Evolutionary conservation across 2,113 vertebrate genomes (phyloP).

Genomic region (Emydura subglobosa): DNA sequence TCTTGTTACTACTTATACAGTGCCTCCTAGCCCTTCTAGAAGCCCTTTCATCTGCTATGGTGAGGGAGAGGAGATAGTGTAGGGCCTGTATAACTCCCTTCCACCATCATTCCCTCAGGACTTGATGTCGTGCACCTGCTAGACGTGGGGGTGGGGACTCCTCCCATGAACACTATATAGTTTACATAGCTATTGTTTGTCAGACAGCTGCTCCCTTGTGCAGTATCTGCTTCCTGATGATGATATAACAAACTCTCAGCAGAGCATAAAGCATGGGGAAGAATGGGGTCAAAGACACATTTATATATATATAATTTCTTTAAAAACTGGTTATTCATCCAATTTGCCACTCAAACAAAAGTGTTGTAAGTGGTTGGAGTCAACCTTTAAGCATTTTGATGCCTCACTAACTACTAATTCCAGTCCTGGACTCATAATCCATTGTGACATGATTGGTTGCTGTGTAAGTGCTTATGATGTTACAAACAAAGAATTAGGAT

Average conservation of each 20-base stretch:
- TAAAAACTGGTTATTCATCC: not conserved
- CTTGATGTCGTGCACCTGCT: not conserved
- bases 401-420: not conserved
- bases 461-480: not conserved
- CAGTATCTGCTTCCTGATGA: not conserved
- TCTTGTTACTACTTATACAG: not conserved
- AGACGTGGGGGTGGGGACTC: not conserved
- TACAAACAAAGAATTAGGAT: constrained; percentile 16
- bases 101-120: not conserved
- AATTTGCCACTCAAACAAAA: not conserved
- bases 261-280: not conserved
- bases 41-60: not conserved
- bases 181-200: not conserved
- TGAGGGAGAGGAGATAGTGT: not conserved
- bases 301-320: not conserved
- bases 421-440: not conserved
- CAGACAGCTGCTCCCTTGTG: not conserved
- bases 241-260: too few species aligned
- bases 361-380: not conserved
- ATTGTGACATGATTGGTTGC: constrained; percentile 16
- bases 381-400: not conserved
- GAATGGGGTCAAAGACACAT: not conserved
- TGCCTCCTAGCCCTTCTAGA: not conserved
- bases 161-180: not conserved
- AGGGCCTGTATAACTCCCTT: not conserved